Base-by-base conservation (phyloP, 1,140 invertebrate genomes). In the Drosophila nikananu region DNA sequence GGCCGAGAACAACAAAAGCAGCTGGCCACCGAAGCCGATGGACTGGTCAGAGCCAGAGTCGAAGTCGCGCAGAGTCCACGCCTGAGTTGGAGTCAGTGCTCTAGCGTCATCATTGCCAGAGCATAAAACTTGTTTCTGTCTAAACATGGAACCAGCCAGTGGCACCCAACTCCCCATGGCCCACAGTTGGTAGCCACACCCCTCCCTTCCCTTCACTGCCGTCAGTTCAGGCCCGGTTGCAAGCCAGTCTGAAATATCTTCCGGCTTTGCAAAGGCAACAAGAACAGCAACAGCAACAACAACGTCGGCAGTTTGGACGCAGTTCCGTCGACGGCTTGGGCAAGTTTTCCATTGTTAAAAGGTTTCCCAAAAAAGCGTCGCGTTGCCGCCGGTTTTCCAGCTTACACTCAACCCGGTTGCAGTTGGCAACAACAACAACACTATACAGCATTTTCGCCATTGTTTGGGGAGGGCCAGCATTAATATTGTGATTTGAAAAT, bases 61-160 rank as follows among this genome's bases (percentile, higher is more conserved):
- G 9, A 63, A 64, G 63, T 32, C 52, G 51, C 41, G 35, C 27
- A 51, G 42, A 70, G 67, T 25, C 42, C 41, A 37, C 39, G 68
- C 51, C 32, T 23, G 41, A 55, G 32, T 39, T 37, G 49, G 41
- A 77, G 51, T 75, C 61, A 76, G 51, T 75, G 68, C 60, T 73
- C 52, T 66, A 59, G 74, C 74, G 73, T 77, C 74, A 66, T 67
- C 74, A 77, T 77, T 77, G 74, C 72, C 73, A 60, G 75, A 77
- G 75, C 75, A 77, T 57, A 77, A 77, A 77, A 77, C 75, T 77
- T 77, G 75, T 77, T 77, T 77, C 64, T 77, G 74, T 77, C 75
- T 77, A 77, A 77, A 77, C 74, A 77, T 77, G 75, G 64, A 57
- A 51, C 48, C 46, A 58, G 48, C 63, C 55, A 19, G 46, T 35